Base-by-base conservation (phyloP, 2,888 invertebrate genomes). In the Plusia festucae region DNA sequence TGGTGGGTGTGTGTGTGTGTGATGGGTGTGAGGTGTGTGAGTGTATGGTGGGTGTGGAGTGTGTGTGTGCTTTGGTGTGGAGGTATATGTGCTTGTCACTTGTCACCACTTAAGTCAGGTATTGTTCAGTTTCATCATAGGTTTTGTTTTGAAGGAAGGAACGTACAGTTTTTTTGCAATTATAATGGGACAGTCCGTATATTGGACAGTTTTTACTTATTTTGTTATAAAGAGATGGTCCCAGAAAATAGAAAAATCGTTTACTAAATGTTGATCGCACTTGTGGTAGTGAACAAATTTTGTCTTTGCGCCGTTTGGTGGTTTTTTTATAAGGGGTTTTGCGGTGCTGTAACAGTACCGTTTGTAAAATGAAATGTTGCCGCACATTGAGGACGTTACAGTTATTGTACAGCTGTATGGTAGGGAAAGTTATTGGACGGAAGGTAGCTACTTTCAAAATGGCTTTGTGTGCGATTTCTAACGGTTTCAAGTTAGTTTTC, bases 381-480 rank as follows among this genome's bases (percentile, higher is more conserved):
- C n/a, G n/a, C n/a, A n/a, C n/a, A n/a, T n/a, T n/a, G n/a, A n/a
- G n/a, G n/a, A n/a, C n/a, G n/a, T n/a, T n/a, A n/a, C n/a, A n/a
- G n/a, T n/a, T n/a, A n/a, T 30, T 49, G 18, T 49, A 57, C 2
- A 57, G 11, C 13, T 30, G 16, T 6, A 0, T 57, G 0, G 57
- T 57, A 0, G 57, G 57, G 18, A 18, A 57, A 2, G 6, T 4
- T 13, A 57, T 46, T 0, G 27, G 57, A 6, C 57, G 2, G n/a
- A 57, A 57, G 2, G 46, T 49, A 3, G 57, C 57, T 1, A 57
- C 46, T 30, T 57, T 57, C 5, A 57, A 27, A 2, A 57, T 30
- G 2, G 57, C 57, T 57, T 46, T 27, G 13, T 57, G 56, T 9
- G 56, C 44, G 1, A 56, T 8, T n/a, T 56, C 56, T 9, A 56